phyloP scores from a whole-genome alignment of 2,113 vertebrate genomes.

The Felis chaus region DNA sequence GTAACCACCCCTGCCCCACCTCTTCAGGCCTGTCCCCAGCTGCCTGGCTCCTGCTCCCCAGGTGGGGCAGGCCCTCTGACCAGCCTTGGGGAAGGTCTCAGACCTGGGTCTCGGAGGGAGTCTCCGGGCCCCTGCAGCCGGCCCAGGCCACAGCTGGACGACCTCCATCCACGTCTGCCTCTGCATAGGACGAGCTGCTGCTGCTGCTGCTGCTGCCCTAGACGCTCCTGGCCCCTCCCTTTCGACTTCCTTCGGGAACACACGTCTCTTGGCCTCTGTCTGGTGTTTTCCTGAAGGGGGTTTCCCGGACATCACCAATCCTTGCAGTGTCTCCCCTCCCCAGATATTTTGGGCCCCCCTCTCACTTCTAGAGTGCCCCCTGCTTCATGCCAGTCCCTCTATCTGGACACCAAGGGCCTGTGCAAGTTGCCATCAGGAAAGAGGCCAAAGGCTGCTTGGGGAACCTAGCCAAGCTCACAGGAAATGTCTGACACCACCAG shows the following conservation, averaged over 20 bases:
- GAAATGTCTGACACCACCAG: constrained; percentile 78
- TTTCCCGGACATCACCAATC: not conserved
- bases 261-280: not conserved
- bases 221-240: not conserved
- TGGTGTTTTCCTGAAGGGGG: not conserved
- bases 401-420: constrained; percentile 48
- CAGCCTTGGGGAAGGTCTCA: not conserved
- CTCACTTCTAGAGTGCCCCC: not conserved
- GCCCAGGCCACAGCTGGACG: not conserved
- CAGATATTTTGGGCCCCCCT: not conserved
- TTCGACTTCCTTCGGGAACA: not conserved
- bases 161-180: not conserved
- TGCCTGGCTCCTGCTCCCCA: not conserved
- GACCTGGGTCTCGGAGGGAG: not conserved
- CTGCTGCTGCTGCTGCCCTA: not conserved
- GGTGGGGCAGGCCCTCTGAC: not conserved
- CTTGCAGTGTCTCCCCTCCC: not conserved
- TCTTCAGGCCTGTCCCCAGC: not conserved
- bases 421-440: constrained; percentile 62
- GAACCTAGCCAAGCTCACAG: constrained; percentile 74
- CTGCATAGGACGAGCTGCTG: not conserved
- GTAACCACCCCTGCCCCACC: not conserved
- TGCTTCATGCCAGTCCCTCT: constrained; percentile 14
- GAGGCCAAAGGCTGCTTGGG: constrained; percentile 62
- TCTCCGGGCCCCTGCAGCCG: not conserved